phyloP scores from a whole-genome alignment of 2,888 invertebrate genomes.

The Microplitis deprimator region DNA sequence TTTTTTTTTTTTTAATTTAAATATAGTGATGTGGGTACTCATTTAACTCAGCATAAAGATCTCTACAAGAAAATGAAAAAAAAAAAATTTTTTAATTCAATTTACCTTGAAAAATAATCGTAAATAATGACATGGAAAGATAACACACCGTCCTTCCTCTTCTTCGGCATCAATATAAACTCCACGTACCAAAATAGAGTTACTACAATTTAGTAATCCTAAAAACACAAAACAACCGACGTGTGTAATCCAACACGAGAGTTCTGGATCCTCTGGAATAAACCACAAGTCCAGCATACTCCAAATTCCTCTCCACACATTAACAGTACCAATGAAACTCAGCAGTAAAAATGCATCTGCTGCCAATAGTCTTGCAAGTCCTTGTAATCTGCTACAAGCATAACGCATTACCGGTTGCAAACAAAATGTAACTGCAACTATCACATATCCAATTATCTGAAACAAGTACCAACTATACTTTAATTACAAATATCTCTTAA shows the following conservation, averaged over 20 bases:
- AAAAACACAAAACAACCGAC: conserved; percentile 81
- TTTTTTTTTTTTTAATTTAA: too few species aligned
- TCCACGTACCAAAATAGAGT: conserved; percentile 88
- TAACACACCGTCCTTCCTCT: conserved; percentile 85
- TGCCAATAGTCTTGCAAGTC: conserved; percentile 78
- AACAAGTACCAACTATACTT: conserved; percentile 47
- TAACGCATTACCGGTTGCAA: conserved; percentile 83
- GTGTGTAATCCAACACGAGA: conserved; percentile 88
- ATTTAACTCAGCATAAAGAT: too few species aligned
- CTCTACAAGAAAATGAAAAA: neutral
- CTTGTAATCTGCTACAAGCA: conserved; percentile 79
- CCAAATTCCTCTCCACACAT: conserved; percentile 93
- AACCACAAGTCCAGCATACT: conserved; percentile 84
- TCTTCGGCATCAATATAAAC: conserved; percentile 92
- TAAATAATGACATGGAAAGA: conserved; percentile 88
- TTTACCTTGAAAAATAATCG: conserved; percentile 79
- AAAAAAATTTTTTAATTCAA: neutral
- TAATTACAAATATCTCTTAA: neutral
- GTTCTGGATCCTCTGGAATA: conserved; percentile 78
- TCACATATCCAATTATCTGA: conserved; percentile 82
- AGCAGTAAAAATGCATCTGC: conserved; percentile 85
- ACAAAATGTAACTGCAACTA: conserved; percentile 82
- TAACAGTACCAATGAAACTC: conserved; percentile 86
- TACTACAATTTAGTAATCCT: conserved; percentile 87
- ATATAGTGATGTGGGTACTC: too few species aligned